Percentiles rank a stretch among this genome's conserved stretches.
Conservation (phyloP, 2,113 vertebrate genomes). For the Hyperopisus bebe region DNA sequence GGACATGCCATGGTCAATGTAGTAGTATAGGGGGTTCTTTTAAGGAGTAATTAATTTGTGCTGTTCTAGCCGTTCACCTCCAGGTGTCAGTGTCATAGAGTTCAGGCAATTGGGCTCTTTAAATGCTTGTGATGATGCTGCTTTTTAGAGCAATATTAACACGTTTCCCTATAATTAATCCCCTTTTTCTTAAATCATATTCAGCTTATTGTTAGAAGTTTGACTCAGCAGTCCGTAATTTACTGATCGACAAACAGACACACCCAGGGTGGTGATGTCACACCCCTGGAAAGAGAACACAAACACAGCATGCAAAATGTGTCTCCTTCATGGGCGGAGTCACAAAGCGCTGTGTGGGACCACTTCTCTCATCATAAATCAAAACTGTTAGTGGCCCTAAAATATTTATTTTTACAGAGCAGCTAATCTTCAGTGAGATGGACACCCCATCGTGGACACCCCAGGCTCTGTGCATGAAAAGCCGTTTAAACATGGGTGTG, state of each 20-base stretch:
- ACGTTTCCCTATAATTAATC: neutral
- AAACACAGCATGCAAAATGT: neutral
- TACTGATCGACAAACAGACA: neutral
- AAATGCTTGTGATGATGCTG: neutral
- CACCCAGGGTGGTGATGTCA: neutral
- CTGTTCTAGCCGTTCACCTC: neutral
- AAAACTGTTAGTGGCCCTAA: neutral
- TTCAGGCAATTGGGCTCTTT: too few relatives aligned
- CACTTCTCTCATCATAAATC: neutral
- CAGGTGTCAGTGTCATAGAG: neutral
- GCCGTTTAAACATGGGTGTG: slow-evolving; percentile 24
- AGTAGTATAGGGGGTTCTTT: neutral
- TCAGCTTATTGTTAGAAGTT: neutral
- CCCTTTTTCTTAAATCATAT: neutral
- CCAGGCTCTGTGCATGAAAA: neutral
- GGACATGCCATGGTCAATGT: slow-evolving; percentile 26
- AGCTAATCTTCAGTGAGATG: neutral
- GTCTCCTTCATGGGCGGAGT: too few relatives aligned
- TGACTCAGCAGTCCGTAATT: neutral
- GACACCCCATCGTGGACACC: neutral
- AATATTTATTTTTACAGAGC: neutral
- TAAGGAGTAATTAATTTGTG: neutral
- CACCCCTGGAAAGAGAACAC: neutral
- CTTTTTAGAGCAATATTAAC: neutral
- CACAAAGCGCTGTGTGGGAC: neutral